These are phyloP conservation scores for Buceros bicornis DNA, from an alignment of 2,797 vertebrate genomes.

Conservation along the genomic window DNA sequence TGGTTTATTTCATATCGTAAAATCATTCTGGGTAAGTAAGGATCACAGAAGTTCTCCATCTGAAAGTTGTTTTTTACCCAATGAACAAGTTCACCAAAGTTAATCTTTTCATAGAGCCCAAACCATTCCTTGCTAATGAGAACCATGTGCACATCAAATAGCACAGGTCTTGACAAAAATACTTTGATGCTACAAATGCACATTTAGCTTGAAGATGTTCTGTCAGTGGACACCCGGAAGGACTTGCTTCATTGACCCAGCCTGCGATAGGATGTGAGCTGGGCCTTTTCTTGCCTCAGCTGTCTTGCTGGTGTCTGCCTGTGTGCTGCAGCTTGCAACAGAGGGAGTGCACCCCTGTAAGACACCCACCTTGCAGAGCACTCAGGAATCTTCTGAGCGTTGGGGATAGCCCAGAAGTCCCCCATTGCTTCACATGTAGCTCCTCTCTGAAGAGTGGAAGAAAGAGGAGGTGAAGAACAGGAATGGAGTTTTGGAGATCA, in stretches of 20 bases:
- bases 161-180: neutral
- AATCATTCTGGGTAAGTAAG: slow-evolving; percentile 27
- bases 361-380: accelerated
- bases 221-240: neutral
- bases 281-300: neutral
- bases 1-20: slow-evolving; percentile 70
- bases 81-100: slow-evolving; percentile 51
- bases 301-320: neutral
- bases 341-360: accelerated
- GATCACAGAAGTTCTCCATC: slow-evolving; percentile 57
- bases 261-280: neutral
- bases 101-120: slow-evolving; percentile 43
- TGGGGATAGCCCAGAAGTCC: neutral
- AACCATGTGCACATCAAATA: slow-evolving; percentile 50
- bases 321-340: accelerated
- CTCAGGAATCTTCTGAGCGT: neutral
- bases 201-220: too few relatives aligned
- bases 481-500: neutral
- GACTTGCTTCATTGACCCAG: neutral
- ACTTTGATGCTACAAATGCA: slow-evolving; percentile 31
- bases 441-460: neutral
- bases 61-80: slow-evolving; percentile 65
- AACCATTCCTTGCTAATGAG: slow-evolving; percentile 28
- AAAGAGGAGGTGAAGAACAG: neutral
- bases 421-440: neutral